A percentile compares a stretch with the other conserved stretches of the same genome.
phyloP scores from a whole-genome alignment of 2,113 vertebrate species.

The Atractosteus spatula region DNA sequence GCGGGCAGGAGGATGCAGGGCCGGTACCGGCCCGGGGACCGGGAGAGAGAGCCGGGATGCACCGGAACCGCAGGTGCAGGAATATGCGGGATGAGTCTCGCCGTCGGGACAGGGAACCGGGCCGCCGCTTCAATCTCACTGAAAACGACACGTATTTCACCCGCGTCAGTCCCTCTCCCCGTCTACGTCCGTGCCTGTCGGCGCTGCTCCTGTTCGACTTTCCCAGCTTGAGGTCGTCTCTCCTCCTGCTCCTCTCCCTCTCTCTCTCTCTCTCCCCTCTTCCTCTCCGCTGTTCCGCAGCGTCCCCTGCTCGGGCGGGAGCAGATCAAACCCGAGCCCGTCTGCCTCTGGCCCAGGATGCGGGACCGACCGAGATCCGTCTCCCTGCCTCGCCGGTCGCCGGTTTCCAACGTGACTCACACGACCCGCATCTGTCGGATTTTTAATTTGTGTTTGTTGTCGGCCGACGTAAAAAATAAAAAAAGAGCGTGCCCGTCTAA shows the following conservation, averaged over 20 bases:
- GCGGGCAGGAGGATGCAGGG: too few relatives aligned
- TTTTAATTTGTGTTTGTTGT: slow-evolving; percentile 13
- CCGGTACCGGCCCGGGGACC: too few relatives aligned
- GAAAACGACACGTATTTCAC: slow-evolving; percentile 17
- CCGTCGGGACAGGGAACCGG: too few relatives aligned
- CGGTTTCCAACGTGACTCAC: slow-evolving; percentile 15
- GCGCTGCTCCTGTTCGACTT: too few relatives aligned
- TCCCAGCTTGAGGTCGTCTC: neutral
- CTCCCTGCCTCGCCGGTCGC: slow-evolving; percentile 18
- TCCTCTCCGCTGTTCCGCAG: slow-evolving; percentile 17
- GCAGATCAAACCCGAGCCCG: neutral
- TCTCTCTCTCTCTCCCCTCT: slow-evolving; percentile 20
- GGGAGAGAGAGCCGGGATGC: too few relatives aligned
- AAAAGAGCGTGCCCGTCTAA: slow-evolving; percentile 23
- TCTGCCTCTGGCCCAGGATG: slow-evolving; percentile 3
- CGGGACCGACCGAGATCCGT: slow-evolving; percentile 20
- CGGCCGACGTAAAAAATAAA: slow-evolving; percentile 34
- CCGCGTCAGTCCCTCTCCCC: slow-evolving; percentile 27
- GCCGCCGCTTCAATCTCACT: neutral
- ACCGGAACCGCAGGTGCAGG: too few relatives aligned
- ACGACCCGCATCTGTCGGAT: slow-evolving; percentile 13
- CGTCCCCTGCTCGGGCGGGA: slow-evolving; percentile 22
- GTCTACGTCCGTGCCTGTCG: too few relatives aligned
- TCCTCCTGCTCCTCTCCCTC: slow-evolving; percentile 24
- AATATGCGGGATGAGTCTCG: too few relatives aligned